Evolutionary conservation across 2,113 vertebrate genomes (phyloP), one percentile per base, ranked within the genome.

Genomic region (Cepphus grylle): DNA sequence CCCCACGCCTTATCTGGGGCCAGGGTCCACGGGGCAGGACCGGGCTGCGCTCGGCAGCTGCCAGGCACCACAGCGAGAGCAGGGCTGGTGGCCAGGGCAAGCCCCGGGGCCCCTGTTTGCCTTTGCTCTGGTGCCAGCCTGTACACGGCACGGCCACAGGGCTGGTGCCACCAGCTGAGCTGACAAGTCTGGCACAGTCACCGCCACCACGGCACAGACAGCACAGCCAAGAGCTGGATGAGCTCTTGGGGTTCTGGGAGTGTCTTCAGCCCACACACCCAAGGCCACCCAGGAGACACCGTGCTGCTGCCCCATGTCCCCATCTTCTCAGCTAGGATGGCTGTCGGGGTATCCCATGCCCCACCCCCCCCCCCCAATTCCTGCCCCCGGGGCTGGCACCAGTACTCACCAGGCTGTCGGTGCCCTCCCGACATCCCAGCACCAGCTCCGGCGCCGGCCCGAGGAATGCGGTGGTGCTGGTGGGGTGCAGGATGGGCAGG

Each of bases 331-430:
- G n/a, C 65, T n/a, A 34, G 9, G 38, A 78, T 4, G 8, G 30
- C 72, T 66, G 43, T 1, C 1, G 12, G 8, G 11, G 16, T 11
- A 27, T 27, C 36, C 42, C 4, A 9, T 0, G 0, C 13, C 8
- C 40, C 7, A 1, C 36, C 30, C 21, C 15, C 11, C 9, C 12
- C 34, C 14, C 40, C 62, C 11, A 49, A 0, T 15, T 42, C 36
- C 50, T 55, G 26, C 19, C 11, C 10, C 20, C 7, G 1, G 52
- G 17, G 27, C 50, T 36, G 45, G 11, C 69, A 49, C 65, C 19
- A 2, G 36, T 81, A 70, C 99, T 98, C 95, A 99, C 99, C 99
- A 99, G 78, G 89, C 98, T 97, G 67, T 99, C 99, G 0, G 97
- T 6, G 63, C 91, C 98, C 34, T 99, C 99, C 6, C 81, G 92